phyloP scores from a whole-genome alignment of 2,888 invertebrate species.

The Trichogramma dendrolimi region DNA sequence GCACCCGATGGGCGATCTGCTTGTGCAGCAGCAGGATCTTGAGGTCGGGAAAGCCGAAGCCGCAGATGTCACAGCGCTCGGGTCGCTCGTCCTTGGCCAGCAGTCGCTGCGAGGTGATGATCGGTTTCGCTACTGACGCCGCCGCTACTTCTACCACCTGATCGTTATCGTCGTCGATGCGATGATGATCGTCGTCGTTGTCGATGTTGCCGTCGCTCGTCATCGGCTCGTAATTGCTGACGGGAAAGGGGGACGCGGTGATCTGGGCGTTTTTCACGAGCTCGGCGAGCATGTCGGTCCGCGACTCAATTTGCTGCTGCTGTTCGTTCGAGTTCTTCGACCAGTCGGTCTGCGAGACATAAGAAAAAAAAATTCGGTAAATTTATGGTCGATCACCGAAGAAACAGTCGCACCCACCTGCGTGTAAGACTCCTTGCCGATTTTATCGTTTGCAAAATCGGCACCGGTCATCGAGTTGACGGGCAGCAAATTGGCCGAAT shows the following conservation, averaged over 20 bases:
- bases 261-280: slow-evolving; percentile 26
- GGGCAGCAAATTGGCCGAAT: slow-evolving; percentile 10
- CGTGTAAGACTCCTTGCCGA: slow-evolving; percentile 1
- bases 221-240: background rate
- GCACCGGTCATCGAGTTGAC: no score
- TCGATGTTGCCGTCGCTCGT: background rate
- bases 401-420: slow-evolving; percentile 1
- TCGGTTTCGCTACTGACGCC: slow-evolving; percentile 22
- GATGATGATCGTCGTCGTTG: background rate
- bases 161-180: background rate
- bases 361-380: no score
- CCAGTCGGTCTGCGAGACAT: slow-evolving; percentile 3
- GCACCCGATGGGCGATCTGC: slow-evolving; percentile 60
- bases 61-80: slow-evolving; percentile 67
- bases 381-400: no score
- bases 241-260: slow-evolving; percentile 12
- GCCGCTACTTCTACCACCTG: background rate
- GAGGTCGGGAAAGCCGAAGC: slow-evolving; percentile 66
- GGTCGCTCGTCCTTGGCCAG: slow-evolving; percentile 49
- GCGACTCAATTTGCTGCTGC: background rate
- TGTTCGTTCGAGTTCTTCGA: background rate
- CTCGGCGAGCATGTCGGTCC: slow-evolving; percentile 23
- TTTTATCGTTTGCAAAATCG: background rate
- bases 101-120: slow-evolving; percentile 34
- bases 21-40: slow-evolving; percentile 72